These are phyloP conservation scores for Balearica regulorum DNA, from an alignment of 2,797 vertebrate species.

Conservation along the genomic window DNA sequence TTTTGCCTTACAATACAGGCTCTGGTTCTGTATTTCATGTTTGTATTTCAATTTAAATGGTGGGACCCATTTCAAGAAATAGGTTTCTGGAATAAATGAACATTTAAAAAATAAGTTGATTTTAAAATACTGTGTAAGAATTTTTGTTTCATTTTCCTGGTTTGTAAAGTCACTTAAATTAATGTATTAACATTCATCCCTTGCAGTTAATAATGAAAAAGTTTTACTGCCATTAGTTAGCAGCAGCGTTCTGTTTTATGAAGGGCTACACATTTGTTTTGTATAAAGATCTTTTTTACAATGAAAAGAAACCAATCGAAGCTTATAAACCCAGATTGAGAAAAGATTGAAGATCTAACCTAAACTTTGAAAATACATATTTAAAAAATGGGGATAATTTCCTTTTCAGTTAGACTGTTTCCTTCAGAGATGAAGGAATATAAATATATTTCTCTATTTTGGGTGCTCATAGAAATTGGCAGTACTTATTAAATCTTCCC, in stretches of 20 bases:
- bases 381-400: not conserved
- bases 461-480: accelerated
- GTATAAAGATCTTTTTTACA: not conserved
- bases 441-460: not conserved
- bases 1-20: not conserved
- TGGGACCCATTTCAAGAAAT: not conserved
- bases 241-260: not conserved
- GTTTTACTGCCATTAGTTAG: not conserved
- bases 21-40: not conserved
- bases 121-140: not conserved
- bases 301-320: not conserved
- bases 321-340: not conserved
- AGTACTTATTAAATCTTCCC: not conserved
- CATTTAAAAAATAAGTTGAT: not conserved
- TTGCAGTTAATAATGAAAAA: not conserved
- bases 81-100: not conserved
- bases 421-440: not conserved
- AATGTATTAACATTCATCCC: not conserved
- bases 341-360: not conserved
- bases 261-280: not conserved
- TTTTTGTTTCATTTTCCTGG: not conserved
- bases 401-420: not conserved
- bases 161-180: not conserved
- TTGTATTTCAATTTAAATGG: not conserved
- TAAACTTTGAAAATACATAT: not conserved